Percentiles rank a stretch among this genome's conserved stretches.
Conservation (phyloP, 2,113 vertebrate genomes). For the Atlantisia rogersi region DNA sequence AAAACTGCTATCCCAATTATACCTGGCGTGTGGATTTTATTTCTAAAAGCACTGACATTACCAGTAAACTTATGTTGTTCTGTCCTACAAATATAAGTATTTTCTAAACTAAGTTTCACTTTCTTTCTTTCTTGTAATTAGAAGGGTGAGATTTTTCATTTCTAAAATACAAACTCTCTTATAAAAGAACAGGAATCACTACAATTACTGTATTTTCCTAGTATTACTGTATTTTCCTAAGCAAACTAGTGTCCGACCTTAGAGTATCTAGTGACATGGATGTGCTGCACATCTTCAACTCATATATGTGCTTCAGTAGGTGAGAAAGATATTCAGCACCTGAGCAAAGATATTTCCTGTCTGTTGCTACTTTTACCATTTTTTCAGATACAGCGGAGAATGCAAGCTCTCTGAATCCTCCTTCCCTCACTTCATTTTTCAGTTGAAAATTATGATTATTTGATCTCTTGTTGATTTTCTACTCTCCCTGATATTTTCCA, state of each 20-base stretch:
- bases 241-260: background rate
- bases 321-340: background rate
- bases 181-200: background rate
- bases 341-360: background rate
- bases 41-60: background rate
- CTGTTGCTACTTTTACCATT: background rate
- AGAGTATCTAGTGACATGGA: background rate
- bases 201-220: background rate
- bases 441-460: background rate
- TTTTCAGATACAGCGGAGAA: background rate
- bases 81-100: background rate
- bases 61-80: background rate
- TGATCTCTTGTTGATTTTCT: background rate
- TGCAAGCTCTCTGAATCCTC: background rate
- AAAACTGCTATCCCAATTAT: background rate
- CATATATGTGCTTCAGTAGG: background rate
- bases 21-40: background rate
- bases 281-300: background rate
- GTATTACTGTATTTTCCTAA: background rate
- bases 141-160: background rate
- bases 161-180: background rate
- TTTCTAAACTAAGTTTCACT: background rate
- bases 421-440: background rate
- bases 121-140: background rate
- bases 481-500: conserved; percentile 3